Conservation (phyloP, 2,113 vertebrate genomes). For the Periophthalmus modestus region DNA sequence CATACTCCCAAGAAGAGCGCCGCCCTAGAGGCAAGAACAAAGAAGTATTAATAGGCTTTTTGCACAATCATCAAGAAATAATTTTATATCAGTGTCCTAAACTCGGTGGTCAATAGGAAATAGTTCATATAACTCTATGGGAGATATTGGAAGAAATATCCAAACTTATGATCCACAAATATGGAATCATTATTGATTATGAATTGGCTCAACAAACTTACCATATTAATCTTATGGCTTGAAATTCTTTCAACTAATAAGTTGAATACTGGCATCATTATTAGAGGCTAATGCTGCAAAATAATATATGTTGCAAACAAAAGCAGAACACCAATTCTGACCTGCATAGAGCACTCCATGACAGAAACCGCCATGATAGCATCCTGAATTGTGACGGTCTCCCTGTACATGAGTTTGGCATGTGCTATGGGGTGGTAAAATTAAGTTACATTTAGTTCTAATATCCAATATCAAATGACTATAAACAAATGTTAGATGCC, state of each 20-base stretch:
- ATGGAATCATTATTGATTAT: too few species aligned
- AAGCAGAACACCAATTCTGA: background rate
- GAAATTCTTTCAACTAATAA: too few species aligned
- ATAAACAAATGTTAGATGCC: background rate
- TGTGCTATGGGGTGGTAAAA: background rate
- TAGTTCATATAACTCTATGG: too few species aligned
- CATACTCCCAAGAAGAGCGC: background rate
- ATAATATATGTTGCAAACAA: background rate
- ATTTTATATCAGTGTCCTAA: too few species aligned
- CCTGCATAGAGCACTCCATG: constrained; percentile 6
- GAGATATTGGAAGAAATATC: too few species aligned
- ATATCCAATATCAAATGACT: background rate
- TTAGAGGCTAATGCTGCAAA: background rate
- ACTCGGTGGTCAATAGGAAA: too few species aligned
- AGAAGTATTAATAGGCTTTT: background rate
- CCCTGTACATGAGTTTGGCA: background rate
- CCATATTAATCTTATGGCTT: too few species aligned
- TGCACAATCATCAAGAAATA: too few species aligned
- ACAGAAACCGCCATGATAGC: background rate
- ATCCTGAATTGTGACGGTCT: background rate
- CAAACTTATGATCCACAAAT: too few species aligned
- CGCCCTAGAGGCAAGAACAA: background rate
- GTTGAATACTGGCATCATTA: too few species aligned
- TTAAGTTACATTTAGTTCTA: background rate
- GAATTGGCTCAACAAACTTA: too few species aligned